Evolutionary conservation across 2,113 vertebrate species (phyloP).

Genomic region (Tragelaphus scriptus): DNA sequence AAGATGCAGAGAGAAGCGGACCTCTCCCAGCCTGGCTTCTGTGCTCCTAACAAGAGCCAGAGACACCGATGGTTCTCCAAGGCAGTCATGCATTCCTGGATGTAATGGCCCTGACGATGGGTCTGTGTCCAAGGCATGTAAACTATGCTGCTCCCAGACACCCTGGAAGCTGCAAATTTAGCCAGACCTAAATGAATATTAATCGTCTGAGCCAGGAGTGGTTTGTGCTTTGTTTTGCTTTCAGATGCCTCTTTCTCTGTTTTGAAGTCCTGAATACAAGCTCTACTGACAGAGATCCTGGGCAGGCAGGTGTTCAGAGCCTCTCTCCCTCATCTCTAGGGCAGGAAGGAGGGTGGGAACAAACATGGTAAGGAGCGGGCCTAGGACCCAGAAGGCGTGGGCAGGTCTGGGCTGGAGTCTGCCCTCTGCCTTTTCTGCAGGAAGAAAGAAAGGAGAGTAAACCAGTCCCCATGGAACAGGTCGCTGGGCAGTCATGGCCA

Average conservation of each 20-base stretch:
- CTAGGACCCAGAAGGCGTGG: background rate
- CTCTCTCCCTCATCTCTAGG: background rate
- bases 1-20: background rate
- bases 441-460: background rate
- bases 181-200: background rate
- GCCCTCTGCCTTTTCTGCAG: background rate
- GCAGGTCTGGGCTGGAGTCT: background rate
- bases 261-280: background rate
- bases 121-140: background rate
- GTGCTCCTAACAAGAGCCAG: background rate
- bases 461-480: background rate
- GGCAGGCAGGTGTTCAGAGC: too few species aligned
- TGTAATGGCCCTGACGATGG: background rate
- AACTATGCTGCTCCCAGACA: background rate
- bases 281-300: background rate
- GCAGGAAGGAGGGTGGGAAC: background rate
- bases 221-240: background rate
- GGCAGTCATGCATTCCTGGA: background rate
- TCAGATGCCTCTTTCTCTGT: background rate
- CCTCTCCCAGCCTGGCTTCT: background rate
- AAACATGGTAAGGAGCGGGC: fast-evolving
- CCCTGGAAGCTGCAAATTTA: background rate
- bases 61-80: background rate
- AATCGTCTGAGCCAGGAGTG: background rate
- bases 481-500: background rate